Evolutionary conservation across 1,140 invertebrate species (phyloP), one percentile per base, ranked within the genome.

Genomic region (Hypothenemus hampei): DNA sequence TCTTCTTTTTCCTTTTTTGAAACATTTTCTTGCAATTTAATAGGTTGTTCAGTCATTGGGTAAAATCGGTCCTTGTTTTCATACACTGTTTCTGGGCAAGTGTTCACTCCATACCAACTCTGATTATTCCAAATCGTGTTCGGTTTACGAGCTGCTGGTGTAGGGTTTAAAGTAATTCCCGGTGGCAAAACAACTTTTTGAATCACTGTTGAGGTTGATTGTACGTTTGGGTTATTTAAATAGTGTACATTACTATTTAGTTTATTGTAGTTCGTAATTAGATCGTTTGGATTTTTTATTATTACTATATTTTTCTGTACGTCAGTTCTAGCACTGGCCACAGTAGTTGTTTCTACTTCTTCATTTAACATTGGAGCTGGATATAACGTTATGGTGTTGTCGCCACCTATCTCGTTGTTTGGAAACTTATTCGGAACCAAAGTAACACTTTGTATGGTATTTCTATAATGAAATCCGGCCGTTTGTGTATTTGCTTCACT

Each of bases 61-160:
- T 58, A 67, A 46, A 67, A 65, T 11, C 64, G 35, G 20, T 68
- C 65, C 4, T 43, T 29, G 29, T 64, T 59, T 6, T 29, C 29
- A 19, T 63, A 62, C 3, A 59, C 36, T 7, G 56, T 59, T 13
- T 60, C 46, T 6, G 41, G 18, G 23, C 64, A 66, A n/a, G 45
- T 33, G 43, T 67, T 64, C 3, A 65, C 60, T 3, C 59, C 61
- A 36, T 63, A 68, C 37, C 51, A 65, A n/a, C 59, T 64, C n/a
- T 58, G 58, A 18, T 62, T 60, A 11, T 20, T 57, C 66, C 64
- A 68, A 13, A 64, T 61, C 1, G 54, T 40, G 41, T 65, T 67
- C 0, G 59, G 59, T 36, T 60, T 67, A 39, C 41, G 46, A 10
- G 35, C 40, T 21, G 20, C 44, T 1, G 43, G 52, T 8, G 37